Evolutionary conservation across 2,797 vertebrate species (phyloP), one percentile per base, ranked within the genome.

Genomic region (Melanotaenia nigrans): DNA sequence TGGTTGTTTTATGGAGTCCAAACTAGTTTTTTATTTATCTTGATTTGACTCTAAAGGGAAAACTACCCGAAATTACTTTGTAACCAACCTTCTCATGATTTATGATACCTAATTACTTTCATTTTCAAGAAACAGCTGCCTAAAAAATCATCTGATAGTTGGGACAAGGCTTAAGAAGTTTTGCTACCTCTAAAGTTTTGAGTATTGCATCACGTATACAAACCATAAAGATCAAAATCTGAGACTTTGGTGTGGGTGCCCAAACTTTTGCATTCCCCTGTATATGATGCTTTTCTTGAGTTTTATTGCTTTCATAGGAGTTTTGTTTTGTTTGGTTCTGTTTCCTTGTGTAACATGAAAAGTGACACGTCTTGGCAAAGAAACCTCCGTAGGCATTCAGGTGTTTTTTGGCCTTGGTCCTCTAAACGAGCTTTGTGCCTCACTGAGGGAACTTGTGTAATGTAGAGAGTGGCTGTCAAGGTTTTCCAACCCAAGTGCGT

Each of bases 401-500:
- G 10, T 56, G 72, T 20, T 76, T 28, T 60, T 60, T 53, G 47
- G 57, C 62, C 53, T 83, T 20, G 1, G 53, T 38, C n/a, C 49
- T 59, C n/a, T 63, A 58, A 75, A 57, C 32, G 40, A n/a, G 18
- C 13, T 24, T 7, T 61, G 25, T 36, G 3, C 59, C 7, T 71
- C 18, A 40, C 32, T 16, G 30, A 20, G 35, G 59, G n/a, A 57
- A 32, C 13, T 61, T 62, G 22, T 33, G 61, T 30, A 72, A 61
- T 70, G 13, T 71, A 24, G 13, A 1, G 1, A 65, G 20, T 22
- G 47, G 14, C 11, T 2, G 54, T 22, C 61, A 56, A 51, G 35
- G 40, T 58, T 71, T 61, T 13, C 8, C 38, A 51, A 4, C 1
- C 10, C 32, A 0, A 60, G 4, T 64, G 24, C 40, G 14, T n/a